Percentiles rank a stretch among this genome's conserved stretches.
Conservation (phyloP, 2,888 invertebrate species). For the Epinotia ramella region DNA sequence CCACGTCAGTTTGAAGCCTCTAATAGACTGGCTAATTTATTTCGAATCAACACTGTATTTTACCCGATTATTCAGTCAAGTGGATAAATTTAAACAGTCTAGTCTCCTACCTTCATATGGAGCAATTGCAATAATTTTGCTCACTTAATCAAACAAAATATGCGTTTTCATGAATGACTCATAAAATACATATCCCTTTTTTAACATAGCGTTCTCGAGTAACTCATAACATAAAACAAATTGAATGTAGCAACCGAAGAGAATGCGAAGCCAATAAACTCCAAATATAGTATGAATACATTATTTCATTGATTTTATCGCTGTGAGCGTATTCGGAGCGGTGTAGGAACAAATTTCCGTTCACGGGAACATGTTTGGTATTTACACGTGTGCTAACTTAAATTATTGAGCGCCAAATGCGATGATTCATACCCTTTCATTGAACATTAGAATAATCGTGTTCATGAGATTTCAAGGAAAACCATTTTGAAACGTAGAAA, state of each 20-base stretch:
- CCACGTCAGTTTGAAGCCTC: too few relatives aligned
- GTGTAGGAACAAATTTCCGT: conserved; percentile 35
- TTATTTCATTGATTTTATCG: conserved; percentile 43
- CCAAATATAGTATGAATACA: conserved; percentile 42
- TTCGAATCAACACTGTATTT: too few relatives aligned
- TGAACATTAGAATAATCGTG: too few relatives aligned
- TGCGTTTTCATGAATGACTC: conserved; percentile 7
- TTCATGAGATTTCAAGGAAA: too few relatives aligned
- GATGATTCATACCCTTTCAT: neutral
- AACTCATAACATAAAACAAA: conserved; percentile 36
- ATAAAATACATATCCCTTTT: conserved; percentile 9
- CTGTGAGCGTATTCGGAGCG: conserved; percentile 6
- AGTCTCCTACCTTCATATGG: too few relatives aligned
- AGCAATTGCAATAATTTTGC: neutral
- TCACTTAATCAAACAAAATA: neutral
- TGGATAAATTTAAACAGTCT: too few relatives aligned
- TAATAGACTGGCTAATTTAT: too few relatives aligned
- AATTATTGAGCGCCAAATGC: conserved; percentile 10
- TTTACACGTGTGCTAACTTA: conserved; percentile 4
- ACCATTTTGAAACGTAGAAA: too few relatives aligned
- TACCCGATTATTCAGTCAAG: too few relatives aligned
- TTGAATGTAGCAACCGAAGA: conserved; percentile 26
- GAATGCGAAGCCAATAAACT: conserved; percentile 34
- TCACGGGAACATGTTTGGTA: conserved; percentile 10
- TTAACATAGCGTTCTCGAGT: conserved; percentile 15